Conservation (phyloP, 1,140 invertebrate genomes). For the Danaus melanippus region DNA sequence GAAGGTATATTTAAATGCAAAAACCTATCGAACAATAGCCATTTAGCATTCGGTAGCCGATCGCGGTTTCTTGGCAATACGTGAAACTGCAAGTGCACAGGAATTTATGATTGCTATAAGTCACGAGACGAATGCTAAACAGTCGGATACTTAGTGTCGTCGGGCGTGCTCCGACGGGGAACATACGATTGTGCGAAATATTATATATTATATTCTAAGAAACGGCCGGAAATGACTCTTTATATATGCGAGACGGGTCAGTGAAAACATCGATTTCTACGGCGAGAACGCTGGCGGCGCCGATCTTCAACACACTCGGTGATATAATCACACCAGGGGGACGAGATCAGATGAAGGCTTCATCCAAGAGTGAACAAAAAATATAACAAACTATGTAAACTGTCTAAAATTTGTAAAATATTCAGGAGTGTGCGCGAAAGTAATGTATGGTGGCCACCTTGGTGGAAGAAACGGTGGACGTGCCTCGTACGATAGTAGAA, state of each 20-base stretch:
- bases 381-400: slow-evolving; percentile 9
- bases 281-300: slow-evolving; percentile 25
- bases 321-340: slow-evolving; percentile 44
- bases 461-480: slow-evolving; percentile 34
- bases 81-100: slow-evolving; percentile 67
- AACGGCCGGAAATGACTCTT: slow-evolving; percentile 55
- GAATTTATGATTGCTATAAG: slow-evolving; percentile 60
- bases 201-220: slow-evolving; percentile 60
- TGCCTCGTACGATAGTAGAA: slow-evolving; percentile 39
- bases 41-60: slow-evolving; percentile 60
- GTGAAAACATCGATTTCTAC: slow-evolving; percentile 58
- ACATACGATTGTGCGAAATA: slow-evolving; percentile 58
- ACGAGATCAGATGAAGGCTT: too few species aligned
- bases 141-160: slow-evolving; percentile 26
- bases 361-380: neutral
- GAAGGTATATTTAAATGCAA: slow-evolving; percentile 13
- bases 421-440: slow-evolving; percentile 28
- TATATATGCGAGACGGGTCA: slow-evolving; percentile 57
- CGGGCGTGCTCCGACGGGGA: slow-evolving; percentile 37
- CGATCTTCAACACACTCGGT: slow-evolving; percentile 34
- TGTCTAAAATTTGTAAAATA: slow-evolving; percentile 24
- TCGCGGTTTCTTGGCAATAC: slow-evolving; percentile 58
- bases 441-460: slow-evolving; percentile 49
- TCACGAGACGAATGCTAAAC: slow-evolving; percentile 58
- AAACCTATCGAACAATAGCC: slow-evolving; percentile 41